Evolutionary conservation across 1,140 invertebrate species (phyloP).

Genomic region (Cotesia typhae): DNA sequence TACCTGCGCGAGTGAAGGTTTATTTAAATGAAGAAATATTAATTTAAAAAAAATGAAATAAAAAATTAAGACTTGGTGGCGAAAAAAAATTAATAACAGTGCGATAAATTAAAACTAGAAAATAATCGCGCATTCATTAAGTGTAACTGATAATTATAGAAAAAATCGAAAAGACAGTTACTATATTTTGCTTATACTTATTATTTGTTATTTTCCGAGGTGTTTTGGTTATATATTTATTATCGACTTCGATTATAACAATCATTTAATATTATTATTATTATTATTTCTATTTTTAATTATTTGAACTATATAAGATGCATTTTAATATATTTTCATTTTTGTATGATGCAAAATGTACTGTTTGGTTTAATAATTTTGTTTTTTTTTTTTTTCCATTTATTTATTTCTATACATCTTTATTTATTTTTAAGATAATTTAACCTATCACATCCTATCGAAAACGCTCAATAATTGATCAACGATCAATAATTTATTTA

Average conservation of each 20-base stretch:
- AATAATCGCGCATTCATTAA: slow-evolving; percentile 26
- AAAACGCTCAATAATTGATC: background rate
- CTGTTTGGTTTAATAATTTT: slow-evolving; percentile 66
- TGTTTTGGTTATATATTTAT: slow-evolving; percentile 67
- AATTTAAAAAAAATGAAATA: slow-evolving; percentile 14
- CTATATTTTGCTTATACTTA: slow-evolving; percentile 64
- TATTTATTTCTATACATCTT: slow-evolving; percentile 42
- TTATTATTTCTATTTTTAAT: slow-evolving; percentile 53
- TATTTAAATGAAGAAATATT: slow-evolving; percentile 16
- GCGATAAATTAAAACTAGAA: slow-evolving; percentile 30
- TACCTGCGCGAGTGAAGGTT: slow-evolving; percentile 37
- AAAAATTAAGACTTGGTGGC: slow-evolving; percentile 22
- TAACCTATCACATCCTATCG: slow-evolving; percentile 58
- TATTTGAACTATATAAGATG: slow-evolving; percentile 64
- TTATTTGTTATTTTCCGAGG: slow-evolving; percentile 66
- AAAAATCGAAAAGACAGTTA: slow-evolving; percentile 39
- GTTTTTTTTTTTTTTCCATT: slow-evolving; percentile 55
- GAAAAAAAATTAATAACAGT: slow-evolving; percentile 37
- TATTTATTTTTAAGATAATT: slow-evolving; percentile 9
- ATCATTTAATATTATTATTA: slow-evolving; percentile 50
- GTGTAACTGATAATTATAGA: slow-evolving; percentile 32
- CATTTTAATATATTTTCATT: slow-evolving; percentile 68
- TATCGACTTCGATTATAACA: slow-evolving; percentile 59
- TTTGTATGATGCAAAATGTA: slow-evolving; percentile 66
- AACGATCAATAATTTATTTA: too few species aligned